Evolutionary conservation across 2,797 vertebrate species (phyloP), one percentile per base, ranked within the genome.

Genomic region (Euthynnus affinis): DNA sequence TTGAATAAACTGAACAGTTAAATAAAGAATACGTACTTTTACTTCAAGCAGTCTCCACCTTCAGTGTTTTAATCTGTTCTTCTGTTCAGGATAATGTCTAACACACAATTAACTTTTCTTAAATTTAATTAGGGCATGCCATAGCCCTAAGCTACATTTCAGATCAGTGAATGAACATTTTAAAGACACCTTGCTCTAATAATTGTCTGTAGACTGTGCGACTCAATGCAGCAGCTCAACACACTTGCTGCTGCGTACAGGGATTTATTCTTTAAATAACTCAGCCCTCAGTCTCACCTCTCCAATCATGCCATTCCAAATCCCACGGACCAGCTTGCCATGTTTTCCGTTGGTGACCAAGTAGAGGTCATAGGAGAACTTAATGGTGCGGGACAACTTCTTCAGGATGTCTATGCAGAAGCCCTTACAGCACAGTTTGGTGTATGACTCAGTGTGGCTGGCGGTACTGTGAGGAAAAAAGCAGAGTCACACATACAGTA

Each of bases 341-440:
- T 99, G 98, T 75, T 99, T 99, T 49, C 98, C 98, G 0, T 99
- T 99, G 92, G 98, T 99, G 91, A 99, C 98, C 80, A 99, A 93
- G 92, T 99, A 99, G 79, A 99, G 97, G 92, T 99, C 98, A 0
- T 99, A 99, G 83, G 98, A 98, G 94, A 99, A 99, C 94, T 97
- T 99, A 83, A 99, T 97, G 3, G 90, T 94, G 78, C 96, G 96
- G 75, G 98, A 98, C 78, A 99, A 89, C 87, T 98, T 99, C 95
- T 99, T 99, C 75, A 99, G 95, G 91, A 98, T 99, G 92, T 99
- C 98, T 0, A 99, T 99, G 93, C 98, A 99, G 95, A 99, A 99
- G 29, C 98, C 98, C 85, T 99, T 99, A 81, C 98, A 99, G 92
- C 98, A 99, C 49, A 99, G 94, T 86, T 99, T 99, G 89, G 96